Percentiles rank a stretch among this genome's conserved stretches.
phyloP scores from a whole-genome alignment of 2,113 vertebrate species.

The Menidia beryllina region DNA sequence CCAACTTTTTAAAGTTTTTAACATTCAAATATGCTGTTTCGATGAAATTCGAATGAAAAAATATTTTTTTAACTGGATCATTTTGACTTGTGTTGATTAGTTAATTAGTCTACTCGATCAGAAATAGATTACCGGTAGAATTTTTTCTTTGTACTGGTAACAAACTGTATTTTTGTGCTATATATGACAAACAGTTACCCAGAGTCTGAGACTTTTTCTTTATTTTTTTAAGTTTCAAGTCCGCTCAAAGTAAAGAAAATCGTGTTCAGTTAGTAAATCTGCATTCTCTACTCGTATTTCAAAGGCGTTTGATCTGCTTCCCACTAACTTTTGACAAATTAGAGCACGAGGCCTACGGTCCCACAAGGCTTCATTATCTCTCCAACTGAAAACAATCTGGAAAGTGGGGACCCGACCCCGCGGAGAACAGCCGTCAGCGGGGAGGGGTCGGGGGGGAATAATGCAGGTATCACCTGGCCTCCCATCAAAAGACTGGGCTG shows the following conservation, averaged over 20 bases:
- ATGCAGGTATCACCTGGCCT: conserved; percentile 65
- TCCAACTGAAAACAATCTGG: conserved; percentile 51
- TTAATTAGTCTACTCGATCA: background rate
- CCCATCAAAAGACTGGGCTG: conserved; percentile 68
- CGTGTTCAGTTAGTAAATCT: conserved; percentile 14
- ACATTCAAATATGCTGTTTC: background rate
- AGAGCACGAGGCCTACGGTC: conserved; percentile 51
- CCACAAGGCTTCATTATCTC: conserved; percentile 71
- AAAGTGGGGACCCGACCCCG: conserved; percentile 34
- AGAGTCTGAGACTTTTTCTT: conserved; percentile 3
- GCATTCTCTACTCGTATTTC: conserved; percentile 43
- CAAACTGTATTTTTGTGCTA: background rate
- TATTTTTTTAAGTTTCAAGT: conserved; percentile 5
- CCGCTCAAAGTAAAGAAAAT: conserved; percentile 27
- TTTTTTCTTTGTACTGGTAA: background rate
- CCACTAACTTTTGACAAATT: conserved; percentile 60
- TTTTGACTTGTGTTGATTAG: background rate
- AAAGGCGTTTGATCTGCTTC: conserved; percentile 61
- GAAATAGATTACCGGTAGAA: background rate
- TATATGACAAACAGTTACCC: no score
- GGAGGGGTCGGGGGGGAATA: conserved; percentile 48
- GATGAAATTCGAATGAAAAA: background rate
- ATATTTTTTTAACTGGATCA: background rate
- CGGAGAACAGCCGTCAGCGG: conserved; percentile 34
- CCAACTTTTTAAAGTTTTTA: background rate